Base-by-base conservation (phyloP, 1,140 invertebrate species). In the Pristionchus pacificus region DNA sequence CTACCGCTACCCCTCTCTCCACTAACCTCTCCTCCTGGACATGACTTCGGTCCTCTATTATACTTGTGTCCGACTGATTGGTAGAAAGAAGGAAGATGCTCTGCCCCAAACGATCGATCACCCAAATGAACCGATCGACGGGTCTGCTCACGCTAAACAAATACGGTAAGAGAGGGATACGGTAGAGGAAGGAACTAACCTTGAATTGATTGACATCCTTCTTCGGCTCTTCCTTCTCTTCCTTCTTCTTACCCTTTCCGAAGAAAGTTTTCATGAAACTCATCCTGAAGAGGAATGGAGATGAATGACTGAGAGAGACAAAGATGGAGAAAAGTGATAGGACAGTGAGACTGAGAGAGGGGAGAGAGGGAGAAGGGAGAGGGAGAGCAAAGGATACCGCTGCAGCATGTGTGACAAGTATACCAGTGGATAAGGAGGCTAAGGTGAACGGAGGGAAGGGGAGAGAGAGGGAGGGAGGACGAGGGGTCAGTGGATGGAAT, bases 281-380 rank as follows among this genome's bases (percentile, higher is more conserved):
- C n/a, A n/a, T n/a, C n/a, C n/a, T n/a, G n/a, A n/a, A n/a, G n/a
- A n/a, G n/a, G n/a, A n/a, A n/a, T n/a, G n/a, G n/a, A n/a, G n/a
- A n/a, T n/a, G n/a, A n/a, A n/a, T n/a, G n/a, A n/a, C n/a, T n/a
- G n/a, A 24, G 59, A 60, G 3, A 14, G n/a, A 1, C 32, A 33
- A 25, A 63, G 38, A 33, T 63, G 61, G 30, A 63, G 32, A 30
- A 63, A 24, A 63, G 29, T 25, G 2, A 19, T 3, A 27, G n/a
- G 60, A 61, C 24, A 61, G 32, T 30, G 29, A 28, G 29, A 61
- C 28, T 13, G 6, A 28, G 3, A 15, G n/a, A 27, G 10, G 29
- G 10, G 38, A 25, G 38, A 63, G 29, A 25, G 27, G 61, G 19
- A 63, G 29, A 63, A 31, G 59, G 25, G 2, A 62, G 60, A 62